Evolutionary conservation across 2,113 vertebrate genomes (phyloP), one percentile per base, ranked within the genome.

Genomic region (Lycaon pictus): DNA sequence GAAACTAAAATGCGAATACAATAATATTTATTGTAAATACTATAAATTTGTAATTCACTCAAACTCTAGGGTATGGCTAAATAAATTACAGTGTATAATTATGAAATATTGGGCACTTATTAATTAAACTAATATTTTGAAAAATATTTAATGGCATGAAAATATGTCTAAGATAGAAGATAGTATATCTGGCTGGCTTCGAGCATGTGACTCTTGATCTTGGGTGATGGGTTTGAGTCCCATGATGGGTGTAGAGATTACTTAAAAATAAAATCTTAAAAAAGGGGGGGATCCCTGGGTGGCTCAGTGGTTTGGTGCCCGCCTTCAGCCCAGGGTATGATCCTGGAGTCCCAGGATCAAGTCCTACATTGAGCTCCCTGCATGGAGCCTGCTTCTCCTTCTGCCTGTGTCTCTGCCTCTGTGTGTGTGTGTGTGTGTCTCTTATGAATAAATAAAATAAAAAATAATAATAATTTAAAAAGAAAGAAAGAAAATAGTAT

Each of bases 121-220:
- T 85, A 92, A 62, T 53, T 85, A 92, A 94, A 88, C 84, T 71
- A 96, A 92, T 90, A 60, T 76, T 90, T 96, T 58, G 51, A 90
- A 79, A 60, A 53, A 35, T 90, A 86, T 53, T 96, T 63, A 90
- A 72, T 25, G 35, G 71, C 65, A 51, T 53, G 67, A 43, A 87
- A 90, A 82, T 37, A 55, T 1, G 32, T 62, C 67, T 55, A 37
- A 48, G 83, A 58, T 27, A 53, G 85, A 80, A 92, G 81, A 80
- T 23, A 23, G 35, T 23, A 37, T 19, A 12, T 72, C 35, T 23
- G 20, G 35, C 71, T 72, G 71, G 35, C 20, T 43, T 37, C 6
- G 71, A 72, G 20, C 35, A 11, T 23, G 69, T 22, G 20, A 72
- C 4, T 72, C 71, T 72, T 43, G 71, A 37, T 43, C 71, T 23